Conservation (phyloP, 2,113 vertebrate species). For the Pelvicachromis taeniatus region DNA sequence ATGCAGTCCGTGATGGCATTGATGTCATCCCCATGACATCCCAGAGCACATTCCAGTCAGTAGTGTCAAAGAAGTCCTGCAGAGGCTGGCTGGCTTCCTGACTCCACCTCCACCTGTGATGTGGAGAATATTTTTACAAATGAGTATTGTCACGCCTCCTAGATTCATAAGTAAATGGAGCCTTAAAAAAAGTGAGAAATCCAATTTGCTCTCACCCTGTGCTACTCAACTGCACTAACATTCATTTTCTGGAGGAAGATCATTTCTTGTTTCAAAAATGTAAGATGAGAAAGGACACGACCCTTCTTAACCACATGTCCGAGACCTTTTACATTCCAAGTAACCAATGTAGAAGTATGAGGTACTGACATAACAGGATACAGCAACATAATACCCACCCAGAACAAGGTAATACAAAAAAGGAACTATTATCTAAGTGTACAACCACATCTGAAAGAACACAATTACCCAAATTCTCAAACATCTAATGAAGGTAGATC, state of each 20-base stretch:
- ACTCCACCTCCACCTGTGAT: no score
- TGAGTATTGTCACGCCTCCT: neutral
- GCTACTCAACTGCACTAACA: neutral
- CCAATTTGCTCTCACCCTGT: neutral
- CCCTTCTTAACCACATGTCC: neutral
- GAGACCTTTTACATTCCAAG: neutral
- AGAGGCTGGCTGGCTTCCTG: no score
- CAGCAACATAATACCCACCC: neutral
- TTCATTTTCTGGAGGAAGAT: neutral
- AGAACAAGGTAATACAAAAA: neutral
- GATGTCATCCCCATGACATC: no score
- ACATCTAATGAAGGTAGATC: neutral
- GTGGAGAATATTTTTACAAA: neutral
- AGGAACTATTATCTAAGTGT: neutral
- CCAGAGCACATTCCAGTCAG: no score
- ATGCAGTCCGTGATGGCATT: no score
- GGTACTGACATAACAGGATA: neutral
- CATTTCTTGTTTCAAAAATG: neutral
- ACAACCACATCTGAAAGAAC: neutral
- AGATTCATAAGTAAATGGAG: neutral
- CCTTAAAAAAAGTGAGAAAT: neutral
- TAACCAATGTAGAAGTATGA: neutral
- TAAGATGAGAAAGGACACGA: neutral
- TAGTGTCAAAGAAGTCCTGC: no score
- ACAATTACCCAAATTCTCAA: neutral